Base-by-base conservation (phyloP, 2,797 vertebrate species). In the Brachymystax lenok region DNA sequence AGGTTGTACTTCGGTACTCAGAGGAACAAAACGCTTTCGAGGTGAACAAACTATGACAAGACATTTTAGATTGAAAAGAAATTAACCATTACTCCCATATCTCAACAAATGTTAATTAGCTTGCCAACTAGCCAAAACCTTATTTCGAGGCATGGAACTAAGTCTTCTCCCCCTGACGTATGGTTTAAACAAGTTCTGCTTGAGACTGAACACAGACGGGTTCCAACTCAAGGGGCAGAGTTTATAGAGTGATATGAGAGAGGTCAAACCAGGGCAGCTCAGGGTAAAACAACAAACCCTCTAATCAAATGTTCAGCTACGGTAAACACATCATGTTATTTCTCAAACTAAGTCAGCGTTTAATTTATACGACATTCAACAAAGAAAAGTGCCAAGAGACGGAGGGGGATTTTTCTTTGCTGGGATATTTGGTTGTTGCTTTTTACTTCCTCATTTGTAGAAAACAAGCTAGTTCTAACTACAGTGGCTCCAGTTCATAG, bases 401-500 rank as follows among this genome's bases (percentile, higher is more conserved):
- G 74, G 69, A 59, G 56, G n/a, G 19, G 6, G 24, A 17, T 46
- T 46, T 46, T 71, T 51, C 24, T 24, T 24, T 24, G 24, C 24
- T 24, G 24, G 24, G 24, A 24, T 24, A 24, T 24, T 24, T 52
- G 51, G 16, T 16, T 52, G 51, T 24, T 24, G 24, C 24, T 24
- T 24, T 24, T 24, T 24, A 24, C 24, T 24, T 24, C 6, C 7
- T 35, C 46, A 19, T 77, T 46, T 1, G 40, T 30, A 40, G n/a
- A 69, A 73, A 85, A 74, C 51, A 63, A 27, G 59, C 7, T 5
- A 14, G 51, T n/a, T 77, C 66, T 40, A 71, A 74, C 75, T 83
- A 77, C 74, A 74, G 77, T 68, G 77, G 74, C 78, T 81, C 78
- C 77, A 78, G 74, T 69, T 88, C 75, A 84, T 69, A 79, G 79